Base-by-base conservation (phyloP, 92 coral and sea anemone genomes). In the Parazoanthus atlanticus region DNA sequence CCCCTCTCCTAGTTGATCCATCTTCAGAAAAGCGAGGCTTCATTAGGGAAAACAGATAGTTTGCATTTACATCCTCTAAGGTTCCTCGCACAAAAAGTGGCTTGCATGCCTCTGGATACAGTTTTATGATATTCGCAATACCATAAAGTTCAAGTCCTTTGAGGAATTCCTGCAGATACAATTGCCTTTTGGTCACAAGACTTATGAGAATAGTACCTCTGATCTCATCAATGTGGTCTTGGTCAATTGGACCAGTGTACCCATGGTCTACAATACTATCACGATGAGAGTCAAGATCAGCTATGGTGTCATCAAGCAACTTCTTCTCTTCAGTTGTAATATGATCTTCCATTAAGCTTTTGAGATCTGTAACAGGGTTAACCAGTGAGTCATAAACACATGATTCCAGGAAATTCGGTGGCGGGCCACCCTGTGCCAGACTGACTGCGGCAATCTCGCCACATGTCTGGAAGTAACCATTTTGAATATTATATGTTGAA, bases 41-140 rank as follows among this genome's bases (percentile, higher is more conserved):
- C 88, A 90, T 79, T 29, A 90, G 86, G 69, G 91, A 91, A 82
- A 91, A 86, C 10, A 91, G 85, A 87, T 79, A 91, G 84, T 88
- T 91, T 23, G 93, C 93, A 91, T 91, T 88, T 65, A 91, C 93
- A 33, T 58, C 88, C 81, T 83, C 52, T 16, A 70, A 54, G 76
- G 70, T 23, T 33, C 86, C 89, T 34, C 58, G 77, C 33, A 91
- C 89, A 88, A 91, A 91, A 67, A 82, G 85, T 31, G 78, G 28
- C 82, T 86, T 92, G 87, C 86, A 92, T 31, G 72, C 65, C 29
- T 89, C 88, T 52, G 92, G 88, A 52, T 92, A 66, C 49, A 26
- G 80, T 76, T 76, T 89, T 58, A 92, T 86, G 80, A 86, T 75
- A 31, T 86, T 86, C 40, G 88, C 88, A 56, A 89, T 65, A 67